A percentile compares a stretch with the other conserved stretches of the same genome.
These are phyloP conservation scores for Trematomus bernacchii DNA, from an alignment of 2,797 vertebrate species.

Conservation along the genomic window DNA sequence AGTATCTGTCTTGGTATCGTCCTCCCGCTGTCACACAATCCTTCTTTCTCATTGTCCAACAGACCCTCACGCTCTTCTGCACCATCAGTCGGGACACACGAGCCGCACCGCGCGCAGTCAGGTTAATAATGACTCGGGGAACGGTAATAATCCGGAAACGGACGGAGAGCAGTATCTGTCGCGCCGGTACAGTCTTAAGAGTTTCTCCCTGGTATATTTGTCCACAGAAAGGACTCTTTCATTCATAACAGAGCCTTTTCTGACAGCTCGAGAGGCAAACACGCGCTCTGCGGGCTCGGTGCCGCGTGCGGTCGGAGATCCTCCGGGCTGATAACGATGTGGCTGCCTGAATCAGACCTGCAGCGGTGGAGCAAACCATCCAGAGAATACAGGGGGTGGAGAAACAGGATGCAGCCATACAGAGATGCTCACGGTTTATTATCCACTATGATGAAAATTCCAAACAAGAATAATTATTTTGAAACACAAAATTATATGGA, in stretches of 20 bases:
- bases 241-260: slow-evolving; percentile 46
- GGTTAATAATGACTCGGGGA: slow-evolving; percentile 46
- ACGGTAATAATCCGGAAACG: slow-evolving; percentile 29
- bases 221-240: neutral
- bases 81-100: slow-evolving; percentile 55
- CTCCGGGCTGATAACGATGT: slow-evolving; percentile 65
- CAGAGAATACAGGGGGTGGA: slow-evolving; percentile 34
- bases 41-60: slow-evolving; percentile 27
- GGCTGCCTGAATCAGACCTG: slow-evolving; percentile 73
- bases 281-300: neutral
- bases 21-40: slow-evolving; percentile 22
- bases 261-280: neutral
- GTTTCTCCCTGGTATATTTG: slow-evolving; percentile 4
- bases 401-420: neutral
- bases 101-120: slow-evolving; percentile 39
- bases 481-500: accelerated
- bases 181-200: slow-evolving; percentile 22
- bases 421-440: neutral
- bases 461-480: accelerated
- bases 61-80: slow-evolving; percentile 57
- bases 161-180: slow-evolving; percentile 11
- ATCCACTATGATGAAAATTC: accelerated
- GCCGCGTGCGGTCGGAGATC: slow-evolving; percentile 31
- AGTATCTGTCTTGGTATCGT: slow-evolving; percentile 15
- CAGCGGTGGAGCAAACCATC: slow-evolving; percentile 82